A percentile compares a stretch with the other conserved stretches of the same genome.
Evolutionary conservation across 2,888 invertebrate species (phyloP).

Genomic region (Epistrophe eligans): DNA sequence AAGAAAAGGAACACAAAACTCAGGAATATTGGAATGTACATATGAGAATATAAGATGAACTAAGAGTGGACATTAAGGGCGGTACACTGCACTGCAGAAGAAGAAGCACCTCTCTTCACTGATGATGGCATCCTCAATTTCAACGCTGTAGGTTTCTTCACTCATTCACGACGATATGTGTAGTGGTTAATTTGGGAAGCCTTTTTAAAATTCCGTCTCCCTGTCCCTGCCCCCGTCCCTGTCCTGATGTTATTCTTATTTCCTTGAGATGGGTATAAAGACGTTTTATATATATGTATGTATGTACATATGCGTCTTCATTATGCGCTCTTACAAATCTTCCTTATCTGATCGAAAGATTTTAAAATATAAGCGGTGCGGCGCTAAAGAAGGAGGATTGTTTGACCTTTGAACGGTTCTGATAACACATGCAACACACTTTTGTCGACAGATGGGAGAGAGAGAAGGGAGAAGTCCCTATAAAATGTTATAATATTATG

Average conservation of each 20-base stretch:
- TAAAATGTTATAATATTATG: neutral
- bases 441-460: conserved; percentile 53
- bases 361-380: conserved; percentile 70
- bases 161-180: neutral
- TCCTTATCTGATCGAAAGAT: conserved; percentile 75
- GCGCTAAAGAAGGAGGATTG: conserved; percentile 75
- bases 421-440: conserved; percentile 71
- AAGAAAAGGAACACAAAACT: conserved; percentile 35
- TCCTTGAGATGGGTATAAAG: conserved; percentile 53
- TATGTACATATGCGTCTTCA: conserved; percentile 53
- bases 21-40: neutral
- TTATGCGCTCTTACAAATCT: conserved; percentile 74
- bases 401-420: conserved; percentile 73
- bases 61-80: conserved; percentile 58
- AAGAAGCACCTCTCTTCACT: conserved; percentile 54
- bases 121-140: neutral
- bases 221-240: neutral
- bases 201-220: conserved; percentile 22
- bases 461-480: neutral
- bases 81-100: conserved; percentile 54
- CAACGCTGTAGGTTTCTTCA: conserved; percentile 43
- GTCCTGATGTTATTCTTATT: neutral
- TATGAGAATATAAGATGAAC: conserved; percentile 32
- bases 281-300: neutral
- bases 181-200: conserved; percentile 46